A percentile compares a stretch with the other conserved stretches of the same genome.
phyloP scores from a whole-genome alignment of 2,888 invertebrate genomes.

The Erebia epiphron region DNA sequence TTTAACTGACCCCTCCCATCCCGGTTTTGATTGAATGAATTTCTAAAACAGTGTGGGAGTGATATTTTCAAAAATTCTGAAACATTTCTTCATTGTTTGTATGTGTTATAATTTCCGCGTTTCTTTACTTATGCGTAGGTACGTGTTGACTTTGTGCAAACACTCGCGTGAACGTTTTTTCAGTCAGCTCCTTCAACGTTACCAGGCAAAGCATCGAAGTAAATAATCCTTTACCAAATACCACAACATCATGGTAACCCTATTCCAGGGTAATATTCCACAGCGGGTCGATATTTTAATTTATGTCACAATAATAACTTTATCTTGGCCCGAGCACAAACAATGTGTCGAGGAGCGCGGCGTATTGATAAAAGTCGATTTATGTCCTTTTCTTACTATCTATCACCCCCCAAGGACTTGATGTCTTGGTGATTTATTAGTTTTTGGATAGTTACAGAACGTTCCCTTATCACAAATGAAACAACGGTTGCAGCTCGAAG shows the following conservation, averaged over 20 bases:
- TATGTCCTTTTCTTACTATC: constrained; percentile 52
- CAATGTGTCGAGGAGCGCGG: constrained; percentile 54
- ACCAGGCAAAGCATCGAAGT: too few relatives aligned
- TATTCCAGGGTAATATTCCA: constrained; percentile 68
- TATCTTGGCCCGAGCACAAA: constrained; percentile 73
- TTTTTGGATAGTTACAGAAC: constrained; percentile 3
- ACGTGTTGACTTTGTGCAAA: too few relatives aligned
- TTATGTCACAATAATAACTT: constrained; percentile 78
- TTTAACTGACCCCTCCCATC: too few relatives aligned
- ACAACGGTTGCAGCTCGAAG: background rate
- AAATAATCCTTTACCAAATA: background rate
- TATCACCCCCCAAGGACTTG: constrained; percentile 58
- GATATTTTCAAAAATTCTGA: too few relatives aligned
- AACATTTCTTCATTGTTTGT: too few relatives aligned
- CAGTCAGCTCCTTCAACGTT: too few relatives aligned
- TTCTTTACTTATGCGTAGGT: too few relatives aligned
- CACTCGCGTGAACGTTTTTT: too few relatives aligned
- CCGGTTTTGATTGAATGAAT: too few relatives aligned
- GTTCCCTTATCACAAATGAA: constrained; percentile 18
- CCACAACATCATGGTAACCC: constrained; percentile 16
- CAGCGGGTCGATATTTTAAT: constrained; percentile 54
- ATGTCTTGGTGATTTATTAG: constrained; percentile 42
- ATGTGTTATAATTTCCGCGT: too few relatives aligned
- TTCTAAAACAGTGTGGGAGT: too few relatives aligned
- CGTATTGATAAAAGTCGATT: constrained; percentile 62